Percentiles rank a stretch among this genome's conserved stretches.
phyloP scores from a whole-genome alignment of 2,888 invertebrate species.

The Merodon equestris region DNA sequence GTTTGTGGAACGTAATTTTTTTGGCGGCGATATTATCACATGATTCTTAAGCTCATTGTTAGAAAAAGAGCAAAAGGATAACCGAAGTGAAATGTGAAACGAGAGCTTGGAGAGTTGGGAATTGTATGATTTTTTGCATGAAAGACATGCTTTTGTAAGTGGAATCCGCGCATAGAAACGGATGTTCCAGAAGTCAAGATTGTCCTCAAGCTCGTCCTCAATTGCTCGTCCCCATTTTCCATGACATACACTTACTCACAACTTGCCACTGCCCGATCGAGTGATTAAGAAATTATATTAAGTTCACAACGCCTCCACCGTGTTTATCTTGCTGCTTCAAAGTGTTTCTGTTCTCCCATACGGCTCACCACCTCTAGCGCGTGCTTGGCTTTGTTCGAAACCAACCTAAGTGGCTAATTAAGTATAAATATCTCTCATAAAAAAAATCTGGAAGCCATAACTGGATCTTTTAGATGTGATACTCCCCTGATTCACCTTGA shows the following conservation, averaged over 20 bases:
- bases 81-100: not conserved
- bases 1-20: too few relatives aligned
- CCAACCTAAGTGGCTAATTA: slow-evolving; percentile 61
- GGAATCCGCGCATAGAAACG: not conserved
- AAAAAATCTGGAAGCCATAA: slow-evolving; percentile 46
- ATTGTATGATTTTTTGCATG: too few relatives aligned
- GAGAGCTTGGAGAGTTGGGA: not conserved
- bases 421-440: slow-evolving; percentile 57
- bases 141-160: not conserved
- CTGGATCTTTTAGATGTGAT: slow-evolving; percentile 32
- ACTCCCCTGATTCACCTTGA: slow-evolving; percentile 2
- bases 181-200: not conserved
- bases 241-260: too few relatives aligned
- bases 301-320: slow-evolving; percentile 42
- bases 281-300: slow-evolving; percentile 51
- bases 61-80: too few relatives aligned
- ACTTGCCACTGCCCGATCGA: slow-evolving; percentile 17
- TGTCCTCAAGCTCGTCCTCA: too few relatives aligned
- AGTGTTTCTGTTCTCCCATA: not conserved
- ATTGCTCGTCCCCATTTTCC: too few relatives aligned
- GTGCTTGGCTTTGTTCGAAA: slow-evolving; percentile 40
- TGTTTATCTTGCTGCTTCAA: slow-evolving; percentile 6
- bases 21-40: too few relatives aligned
- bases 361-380: not conserved
- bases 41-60: too few relatives aligned